Evolutionary conservation across 2,113 vertebrate genomes (phyloP), one percentile per base, ranked within the genome.

Genomic region (Herpetotheres cachinnans): DNA sequence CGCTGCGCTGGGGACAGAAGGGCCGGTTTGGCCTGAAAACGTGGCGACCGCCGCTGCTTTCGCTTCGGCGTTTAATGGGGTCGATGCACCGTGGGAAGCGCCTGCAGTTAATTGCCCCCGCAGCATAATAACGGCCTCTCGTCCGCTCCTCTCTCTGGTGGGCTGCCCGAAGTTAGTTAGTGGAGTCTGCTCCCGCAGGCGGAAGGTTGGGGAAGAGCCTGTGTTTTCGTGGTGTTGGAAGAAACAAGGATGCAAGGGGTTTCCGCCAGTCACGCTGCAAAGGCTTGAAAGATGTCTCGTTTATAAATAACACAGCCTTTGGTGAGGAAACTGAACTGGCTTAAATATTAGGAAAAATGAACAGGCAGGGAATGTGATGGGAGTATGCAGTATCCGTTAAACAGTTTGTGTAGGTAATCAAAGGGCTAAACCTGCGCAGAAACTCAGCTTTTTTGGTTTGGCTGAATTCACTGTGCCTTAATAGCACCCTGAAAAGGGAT

Each of bases 11-110:
- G 10, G 26, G 9, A 29, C 22, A 6, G 86, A 6, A 30, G 56
- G 38, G 17, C 15, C 13, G 6, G 40, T 16, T 26, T 0, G 50
- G 79, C 36, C 66, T 10, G 46, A 4, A 1, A 15, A 18, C 14
- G 78, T 0, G 27, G 46, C 2, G 38, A 13, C 71, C 1, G 38
- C 18, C 22, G 36, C 58, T 7, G 61, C n/a, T 18, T 22, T 8
- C 5, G 8, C 36, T 4, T 3, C 15, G 27, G 13, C 17, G 10
- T 1, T 13, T 6, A 2, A 4, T 2, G 79, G 30, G 24, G 52
- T 12, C 34, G 46, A 4, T 30, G 71, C 40, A 0, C 30, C n/a
- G 49, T 13, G 87, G 44, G 62, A 49, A 30, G 76, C 50, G 67
- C 54, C 67, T 16, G 44, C 10, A 11, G 58, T 32, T 13, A 32